Evolutionary conservation across 2,797 vertebrate species (phyloP).

Genomic region (Sibirionetta formosa): DNA sequence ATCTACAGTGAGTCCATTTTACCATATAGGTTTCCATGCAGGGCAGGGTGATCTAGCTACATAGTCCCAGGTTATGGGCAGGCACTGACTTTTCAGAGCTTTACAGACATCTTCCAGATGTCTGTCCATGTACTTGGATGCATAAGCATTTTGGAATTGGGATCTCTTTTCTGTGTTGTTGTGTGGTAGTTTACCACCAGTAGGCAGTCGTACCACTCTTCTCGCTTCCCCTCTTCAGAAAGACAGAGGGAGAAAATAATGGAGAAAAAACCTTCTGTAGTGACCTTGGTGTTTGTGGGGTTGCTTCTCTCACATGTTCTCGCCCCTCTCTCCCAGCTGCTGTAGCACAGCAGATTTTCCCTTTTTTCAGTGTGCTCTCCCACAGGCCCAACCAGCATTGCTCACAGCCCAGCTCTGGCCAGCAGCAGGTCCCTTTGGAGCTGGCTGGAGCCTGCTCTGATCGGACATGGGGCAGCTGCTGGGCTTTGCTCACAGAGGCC

Average conservation of each 20-base stretch:
- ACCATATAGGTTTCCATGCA: background rate
- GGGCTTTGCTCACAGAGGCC: too few species aligned
- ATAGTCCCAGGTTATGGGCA: background rate
- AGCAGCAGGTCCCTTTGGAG: background rate
- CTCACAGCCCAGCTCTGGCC: background rate
- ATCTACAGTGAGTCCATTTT: background rate
- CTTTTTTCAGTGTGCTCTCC: background rate
- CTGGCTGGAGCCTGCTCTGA: too few species aligned
- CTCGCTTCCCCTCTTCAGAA: background rate
- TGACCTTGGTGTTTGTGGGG: background rate
- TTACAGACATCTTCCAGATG: background rate
- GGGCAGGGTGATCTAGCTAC: background rate
- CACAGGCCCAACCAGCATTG: background rate
- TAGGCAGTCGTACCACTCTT: background rate
- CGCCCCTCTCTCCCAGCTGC: background rate
- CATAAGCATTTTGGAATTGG: background rate
- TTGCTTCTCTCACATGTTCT: background rate
- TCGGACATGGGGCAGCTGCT: too few species aligned
- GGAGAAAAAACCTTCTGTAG: too few species aligned
- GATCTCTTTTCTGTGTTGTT: background rate
- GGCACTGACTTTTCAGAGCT: background rate
- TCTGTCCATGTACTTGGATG: rapidly evolving
- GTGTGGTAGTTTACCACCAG: background rate
- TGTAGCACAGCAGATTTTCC: background rate
- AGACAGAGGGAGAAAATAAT: background rate